Percentiles rank a stretch among this genome's conserved stretches.
phyloP scores from a whole-genome alignment of 2,797 vertebrate genomes.

The Manis pentadactyla region DNA sequence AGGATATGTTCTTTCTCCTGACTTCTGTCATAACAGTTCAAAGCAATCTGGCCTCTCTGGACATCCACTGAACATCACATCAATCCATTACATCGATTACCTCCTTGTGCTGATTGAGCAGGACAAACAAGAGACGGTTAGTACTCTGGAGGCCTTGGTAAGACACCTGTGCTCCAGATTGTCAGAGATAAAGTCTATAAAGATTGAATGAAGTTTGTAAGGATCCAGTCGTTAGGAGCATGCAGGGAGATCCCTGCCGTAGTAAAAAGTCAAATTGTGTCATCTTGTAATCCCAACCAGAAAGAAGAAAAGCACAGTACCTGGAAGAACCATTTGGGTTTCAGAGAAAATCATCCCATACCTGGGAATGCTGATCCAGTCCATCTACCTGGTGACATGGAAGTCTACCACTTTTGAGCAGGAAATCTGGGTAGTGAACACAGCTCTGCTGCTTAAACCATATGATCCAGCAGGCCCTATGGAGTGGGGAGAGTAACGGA shows the following conservation, averaged over 20 bases:
- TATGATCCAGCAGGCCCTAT: neutral
- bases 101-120: neutral
- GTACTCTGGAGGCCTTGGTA: neutral
- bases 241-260: neutral
- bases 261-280: neutral
- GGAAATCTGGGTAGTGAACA: neutral
- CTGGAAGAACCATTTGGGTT: neutral
- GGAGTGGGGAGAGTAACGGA: neutral
- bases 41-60: neutral
- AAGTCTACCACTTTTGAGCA: neutral
- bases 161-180: neutral
- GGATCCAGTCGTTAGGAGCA: neutral
- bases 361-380: neutral
- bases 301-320: neutral
- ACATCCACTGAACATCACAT: neutral
- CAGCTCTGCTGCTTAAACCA: neutral
- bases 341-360: neutral
- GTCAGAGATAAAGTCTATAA: neutral
- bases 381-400: neutral
- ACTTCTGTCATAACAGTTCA: conserved; percentile 10
- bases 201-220: neutral
- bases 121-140: neutral
- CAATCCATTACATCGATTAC: neutral
- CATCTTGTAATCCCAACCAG: neutral
- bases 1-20: neutral